These are phyloP conservation scores for Lichenostomus cassidix DNA, from an alignment of 2,113 vertebrate species.

Conservation along the genomic window DNA sequence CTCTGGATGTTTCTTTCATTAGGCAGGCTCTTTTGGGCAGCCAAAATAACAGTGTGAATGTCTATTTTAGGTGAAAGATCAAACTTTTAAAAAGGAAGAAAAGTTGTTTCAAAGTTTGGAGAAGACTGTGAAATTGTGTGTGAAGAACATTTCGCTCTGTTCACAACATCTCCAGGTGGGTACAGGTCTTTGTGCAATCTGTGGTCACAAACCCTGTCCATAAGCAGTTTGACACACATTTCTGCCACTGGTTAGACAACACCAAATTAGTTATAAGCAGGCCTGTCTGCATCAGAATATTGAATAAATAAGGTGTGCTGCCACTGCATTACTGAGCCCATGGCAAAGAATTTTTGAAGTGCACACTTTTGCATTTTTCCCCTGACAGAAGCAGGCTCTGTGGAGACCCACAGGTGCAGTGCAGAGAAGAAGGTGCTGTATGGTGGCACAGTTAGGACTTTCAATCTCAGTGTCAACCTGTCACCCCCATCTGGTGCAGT, in stretches of 20 bases:
- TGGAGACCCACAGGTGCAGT: not conserved
- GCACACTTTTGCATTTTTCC: not conserved
- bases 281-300: not conserved
- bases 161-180: constrained; percentile 84
- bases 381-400: not conserved
- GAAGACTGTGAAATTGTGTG: constrained; percentile 85
- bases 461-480: not conserved
- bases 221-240: not conserved
- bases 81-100: constrained; percentile 89
- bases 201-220: not conserved
- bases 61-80: constrained; percentile 88
- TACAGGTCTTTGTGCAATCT: not conserved
- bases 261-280: not conserved
- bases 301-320: not conserved
- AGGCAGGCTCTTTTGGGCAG: not conserved
- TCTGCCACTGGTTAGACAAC: not conserved
- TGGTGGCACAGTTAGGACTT: not conserved
- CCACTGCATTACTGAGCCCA: not conserved
- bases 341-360: not conserved
- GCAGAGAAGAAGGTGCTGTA: not conserved
- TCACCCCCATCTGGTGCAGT: not conserved
- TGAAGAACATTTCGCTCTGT: constrained; percentile 85
- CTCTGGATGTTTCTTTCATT: not conserved
- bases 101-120: constrained; percentile 90
- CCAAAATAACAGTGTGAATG: not conserved